phyloP scores from a whole-genome alignment of 1,140 invertebrate genomes.

The Pemphigus obesinymphae region DNA sequence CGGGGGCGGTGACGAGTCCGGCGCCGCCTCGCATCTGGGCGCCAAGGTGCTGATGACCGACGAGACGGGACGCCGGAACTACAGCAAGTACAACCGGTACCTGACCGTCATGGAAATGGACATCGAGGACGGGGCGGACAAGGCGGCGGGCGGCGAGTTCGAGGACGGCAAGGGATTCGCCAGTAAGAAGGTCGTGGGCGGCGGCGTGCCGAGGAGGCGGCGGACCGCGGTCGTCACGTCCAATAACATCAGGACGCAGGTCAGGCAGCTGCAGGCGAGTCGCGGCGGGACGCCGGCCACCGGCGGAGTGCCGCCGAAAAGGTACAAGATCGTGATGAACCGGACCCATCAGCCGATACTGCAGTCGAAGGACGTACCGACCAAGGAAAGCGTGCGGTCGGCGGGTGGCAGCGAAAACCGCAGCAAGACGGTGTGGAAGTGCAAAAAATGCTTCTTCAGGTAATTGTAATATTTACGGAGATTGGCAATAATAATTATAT shows the following conservation, averaged over 20 bases:
- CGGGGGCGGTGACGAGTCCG: not conserved
- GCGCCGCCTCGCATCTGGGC: constrained; percentile 68
- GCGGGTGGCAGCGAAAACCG: constrained; percentile 50
- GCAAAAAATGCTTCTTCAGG: constrained; percentile 79
- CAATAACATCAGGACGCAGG: not conserved
- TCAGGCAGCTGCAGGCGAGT: not conserved
- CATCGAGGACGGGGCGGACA: constrained; percentile 45
- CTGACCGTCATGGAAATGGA: constrained; percentile 66
- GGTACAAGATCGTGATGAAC: constrained; percentile 37
- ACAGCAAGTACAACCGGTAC: constrained; percentile 87
- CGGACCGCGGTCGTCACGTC: not conserved
- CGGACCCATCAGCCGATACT: constrained; percentile 42
- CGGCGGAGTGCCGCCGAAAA: not conserved
- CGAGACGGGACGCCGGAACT: constrained; percentile 83
- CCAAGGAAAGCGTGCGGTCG: constrained; percentile 17
- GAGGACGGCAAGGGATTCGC: constrained; percentile 42
- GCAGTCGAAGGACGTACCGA: not conserved
- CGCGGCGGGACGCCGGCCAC: not conserved
- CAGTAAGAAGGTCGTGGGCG: not conserved
- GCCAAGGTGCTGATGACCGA: constrained; percentile 83
- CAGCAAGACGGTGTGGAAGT: constrained; percentile 65
- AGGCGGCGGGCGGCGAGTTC: constrained; percentile 44
- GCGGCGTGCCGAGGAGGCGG: not conserved
- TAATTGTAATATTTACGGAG: constrained; percentile 50
- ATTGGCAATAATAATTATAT: not conserved